Base-by-base conservation (phyloP, 2,113 vertebrate genomes). In the Camelus dromedarius region DNA sequence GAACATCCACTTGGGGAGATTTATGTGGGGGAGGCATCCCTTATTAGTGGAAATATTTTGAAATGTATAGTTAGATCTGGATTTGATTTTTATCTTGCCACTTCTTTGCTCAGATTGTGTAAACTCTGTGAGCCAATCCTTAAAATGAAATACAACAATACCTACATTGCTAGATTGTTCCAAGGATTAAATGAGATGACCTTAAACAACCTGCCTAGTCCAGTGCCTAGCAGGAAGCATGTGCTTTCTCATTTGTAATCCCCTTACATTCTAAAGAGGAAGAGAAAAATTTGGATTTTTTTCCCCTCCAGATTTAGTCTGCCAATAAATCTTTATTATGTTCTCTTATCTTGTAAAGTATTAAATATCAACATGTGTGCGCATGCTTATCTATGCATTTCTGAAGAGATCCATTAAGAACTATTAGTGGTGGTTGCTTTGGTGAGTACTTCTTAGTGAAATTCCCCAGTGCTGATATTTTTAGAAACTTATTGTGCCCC, bases 381-480 rank as follows among this genome's bases (percentile, higher is more conserved):
- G 1, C 8, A 32, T 38, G 28, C n/a, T 56, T 85, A 50, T 52
- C 28, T 89, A 0, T 52, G 24, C 35, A 82, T 86, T 94, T 87
- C 67, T 81, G 50, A 50, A 87, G 82, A 42, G 62, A 79, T 56
- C 15, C 50, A 67, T 38, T 73, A 60, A 70, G 62, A 77, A 56
- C 56, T 80, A 15, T 67, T 70, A 19, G 12, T 85, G 28, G 48
- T 73, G 54, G 14, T 58, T 90, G 50, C 81, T n/a, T 72, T 80
- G 35, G 54, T 85, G 48, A 75, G 28, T 88, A 87, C 60, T 92
- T 77, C 70, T 84, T 92, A 54, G 24, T 82, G 50, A 79, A 84
- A 85, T 87, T 73, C 42, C 86, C 30, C 32, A 69, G 18, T 67
- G 12, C 75, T 35, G 24, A 50, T 90, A 75, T 76, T 81, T 93